phyloP scores from a whole-genome alignment of 1,140 invertebrate species.

The Drosophila lini region DNA sequence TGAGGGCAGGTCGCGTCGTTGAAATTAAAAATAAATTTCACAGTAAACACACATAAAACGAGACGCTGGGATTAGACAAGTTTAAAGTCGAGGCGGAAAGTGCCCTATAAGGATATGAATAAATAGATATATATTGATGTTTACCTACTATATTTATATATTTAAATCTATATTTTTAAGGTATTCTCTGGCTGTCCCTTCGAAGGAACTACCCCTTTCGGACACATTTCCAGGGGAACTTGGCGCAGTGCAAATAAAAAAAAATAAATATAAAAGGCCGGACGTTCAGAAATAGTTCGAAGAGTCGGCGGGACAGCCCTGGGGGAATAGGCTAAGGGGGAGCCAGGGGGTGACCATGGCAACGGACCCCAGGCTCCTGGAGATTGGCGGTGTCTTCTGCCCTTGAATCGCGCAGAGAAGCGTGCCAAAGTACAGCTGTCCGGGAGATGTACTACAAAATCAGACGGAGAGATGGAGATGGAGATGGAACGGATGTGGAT shows the following conservation, averaged over 20 bases:
- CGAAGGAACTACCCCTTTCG: background rate
- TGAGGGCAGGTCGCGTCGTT: conserved; percentile 56
- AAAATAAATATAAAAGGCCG: conserved; percentile 15
- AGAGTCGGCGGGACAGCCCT: conserved; percentile 3
- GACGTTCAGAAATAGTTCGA: conserved; percentile 62
- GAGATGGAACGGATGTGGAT: conserved; percentile 1
- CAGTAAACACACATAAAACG: conserved; percentile 81
- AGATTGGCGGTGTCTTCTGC: conserved; percentile 58
- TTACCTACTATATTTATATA: background rate
- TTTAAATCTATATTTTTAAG: background rate
- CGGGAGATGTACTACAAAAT: conserved; percentile 24
- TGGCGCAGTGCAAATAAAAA: conserved; percentile 32
- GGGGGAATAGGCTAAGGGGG: conserved; percentile 9
- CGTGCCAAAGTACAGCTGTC: conserved; percentile 76
- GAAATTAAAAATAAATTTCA: conserved; percentile 82
- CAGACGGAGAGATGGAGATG: conserved; percentile 2
- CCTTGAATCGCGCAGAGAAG: conserved; percentile 52
- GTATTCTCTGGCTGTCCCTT: background rate
- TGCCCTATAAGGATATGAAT: background rate
- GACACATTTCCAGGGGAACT: conserved; percentile 23
- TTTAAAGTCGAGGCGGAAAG: background rate
- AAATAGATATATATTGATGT: background rate
- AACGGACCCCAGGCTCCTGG: conserved; percentile 27
- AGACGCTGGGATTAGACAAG: conserved; percentile 34
- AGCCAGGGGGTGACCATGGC: conserved; percentile 16